Conservation (phyloP, 2,797 vertebrate genomes). For the Pseudochirops corinnae region DNA sequence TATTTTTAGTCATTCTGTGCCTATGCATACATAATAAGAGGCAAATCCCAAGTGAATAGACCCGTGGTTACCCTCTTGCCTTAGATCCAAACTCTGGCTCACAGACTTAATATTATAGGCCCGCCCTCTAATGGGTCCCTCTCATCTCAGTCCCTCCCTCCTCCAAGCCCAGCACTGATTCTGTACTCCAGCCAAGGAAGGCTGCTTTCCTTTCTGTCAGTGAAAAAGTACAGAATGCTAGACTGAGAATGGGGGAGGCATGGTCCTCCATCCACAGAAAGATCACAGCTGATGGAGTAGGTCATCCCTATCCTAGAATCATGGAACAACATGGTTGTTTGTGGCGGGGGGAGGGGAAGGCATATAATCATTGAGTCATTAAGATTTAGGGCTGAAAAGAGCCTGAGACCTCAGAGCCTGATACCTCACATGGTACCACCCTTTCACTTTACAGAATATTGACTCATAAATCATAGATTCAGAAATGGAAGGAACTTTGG, state of each 20-base stretch:
- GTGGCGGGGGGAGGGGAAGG: too few relatives aligned
- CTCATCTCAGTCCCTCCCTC: constrained; percentile 1
- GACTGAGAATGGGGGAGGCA: neutral
- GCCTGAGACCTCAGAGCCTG: neutral
- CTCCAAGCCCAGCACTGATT: neutral
- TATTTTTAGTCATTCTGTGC: constrained; percentile 4
- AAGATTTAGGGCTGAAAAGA: neutral
- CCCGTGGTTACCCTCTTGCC: neutral
- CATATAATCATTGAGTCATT: neutral
- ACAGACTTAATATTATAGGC: neutral
- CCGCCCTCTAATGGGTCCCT: neutral
- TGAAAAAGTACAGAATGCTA: neutral
- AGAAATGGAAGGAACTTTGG: neutral
- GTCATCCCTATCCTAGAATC: neutral
- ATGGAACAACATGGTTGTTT: neutral
- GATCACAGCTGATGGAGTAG: neutral
- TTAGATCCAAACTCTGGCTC: neutral
- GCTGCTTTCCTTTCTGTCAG: neutral
- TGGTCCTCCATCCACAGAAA: neutral
- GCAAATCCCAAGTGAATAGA: neutral
- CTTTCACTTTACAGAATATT: neutral
- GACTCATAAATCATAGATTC: neutral
- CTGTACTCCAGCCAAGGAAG: constrained; percentile 26
- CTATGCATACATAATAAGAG: neutral
- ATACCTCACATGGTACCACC: neutral